These are phyloP conservation scores for Tamandua tetradactyla DNA, from an alignment of 2,797 vertebrate species.

Conservation along the genomic window DNA sequence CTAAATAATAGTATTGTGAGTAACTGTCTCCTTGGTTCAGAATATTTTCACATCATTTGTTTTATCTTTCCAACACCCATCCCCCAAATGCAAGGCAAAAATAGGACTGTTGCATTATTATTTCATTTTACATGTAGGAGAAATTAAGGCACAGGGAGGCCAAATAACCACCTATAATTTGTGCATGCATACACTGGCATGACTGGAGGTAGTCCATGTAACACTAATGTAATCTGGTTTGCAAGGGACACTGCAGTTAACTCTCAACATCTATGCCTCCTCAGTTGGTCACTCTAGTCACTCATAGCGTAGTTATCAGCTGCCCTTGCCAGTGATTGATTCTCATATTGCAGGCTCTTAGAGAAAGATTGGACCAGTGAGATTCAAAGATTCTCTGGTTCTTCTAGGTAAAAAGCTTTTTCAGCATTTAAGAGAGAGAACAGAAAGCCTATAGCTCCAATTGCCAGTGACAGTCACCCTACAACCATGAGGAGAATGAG, in stretches of 20 bases:
- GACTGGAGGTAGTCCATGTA: background rate
- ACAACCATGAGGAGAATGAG: background rate
- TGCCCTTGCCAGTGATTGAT: background rate
- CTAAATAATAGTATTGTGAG: background rate
- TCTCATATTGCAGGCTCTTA: background rate
- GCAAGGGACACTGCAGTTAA: background rate
- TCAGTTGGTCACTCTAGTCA: background rate
- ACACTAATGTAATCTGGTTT: background rate
- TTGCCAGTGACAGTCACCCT: background rate
- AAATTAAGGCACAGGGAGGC: background rate
- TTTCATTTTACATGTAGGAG: conserved; percentile 14
- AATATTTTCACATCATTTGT: background rate
- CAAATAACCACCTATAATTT: background rate
- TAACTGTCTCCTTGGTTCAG: background rate
- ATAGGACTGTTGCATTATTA: background rate
- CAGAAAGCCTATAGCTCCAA: background rate
- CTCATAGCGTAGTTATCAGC: background rate
- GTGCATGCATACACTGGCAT: background rate
- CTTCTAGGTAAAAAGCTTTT: background rate
- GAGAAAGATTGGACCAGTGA: background rate
- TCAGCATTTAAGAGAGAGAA: background rate
- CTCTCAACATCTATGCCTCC: background rate
- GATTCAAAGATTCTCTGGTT: background rate
- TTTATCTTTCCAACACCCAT: background rate
- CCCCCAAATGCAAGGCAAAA: background rate